Evolutionary conservation across 2,797 vertebrate species (phyloP), one percentile per base, ranked within the genome.

Genomic region (Vespertilio murinus): DNA sequence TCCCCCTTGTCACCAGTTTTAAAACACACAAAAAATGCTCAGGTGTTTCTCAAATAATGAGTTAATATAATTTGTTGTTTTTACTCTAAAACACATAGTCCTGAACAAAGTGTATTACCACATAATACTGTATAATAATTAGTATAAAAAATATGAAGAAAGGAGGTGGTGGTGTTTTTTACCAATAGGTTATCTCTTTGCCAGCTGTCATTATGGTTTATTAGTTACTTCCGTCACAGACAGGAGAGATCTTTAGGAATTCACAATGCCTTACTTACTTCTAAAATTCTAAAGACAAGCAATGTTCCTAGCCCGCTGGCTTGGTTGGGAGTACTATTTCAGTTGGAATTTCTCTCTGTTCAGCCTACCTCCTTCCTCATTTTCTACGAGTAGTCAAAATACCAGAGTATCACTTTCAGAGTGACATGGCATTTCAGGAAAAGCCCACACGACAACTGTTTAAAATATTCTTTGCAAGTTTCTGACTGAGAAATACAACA

Each of bases 351-450:
- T 59, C 16, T 20, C 67, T 92, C 42, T 86, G 40, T 87, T 69
- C 84, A 88, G 84, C 38, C 70, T 96, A 93, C 88, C 75, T 89
- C 93, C 97, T 94, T 92, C 67, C 73, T 93, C 87, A 91, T 96
- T 93, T 96, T 95, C 91, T 96, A 33, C 93, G 85, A 95, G 96
- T 95, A 97, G 96, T 90, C 52, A 79, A 90, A n/a, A 17, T 91
- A 95, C 90, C 94, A 96, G 83, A 89, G 90, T 91, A 83, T 88
- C 94, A 94, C 91, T 96, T 97, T 95, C 95, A 90, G 90, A 96
- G 71, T 91, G 97, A 96, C 89, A 96, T 93, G 84, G 74, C 96
- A 82, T 96, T 97, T 97, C 95, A 97, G 94, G 95, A 96, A 97
- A 97, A 97, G 54, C 47, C 89, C 73, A 97, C 92, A 95, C 56